Percentiles rank a stretch among this genome's conserved stretches.
Conservation (phyloP, 2,113 vertebrate species). For the Percopsis transmontana region DNA sequence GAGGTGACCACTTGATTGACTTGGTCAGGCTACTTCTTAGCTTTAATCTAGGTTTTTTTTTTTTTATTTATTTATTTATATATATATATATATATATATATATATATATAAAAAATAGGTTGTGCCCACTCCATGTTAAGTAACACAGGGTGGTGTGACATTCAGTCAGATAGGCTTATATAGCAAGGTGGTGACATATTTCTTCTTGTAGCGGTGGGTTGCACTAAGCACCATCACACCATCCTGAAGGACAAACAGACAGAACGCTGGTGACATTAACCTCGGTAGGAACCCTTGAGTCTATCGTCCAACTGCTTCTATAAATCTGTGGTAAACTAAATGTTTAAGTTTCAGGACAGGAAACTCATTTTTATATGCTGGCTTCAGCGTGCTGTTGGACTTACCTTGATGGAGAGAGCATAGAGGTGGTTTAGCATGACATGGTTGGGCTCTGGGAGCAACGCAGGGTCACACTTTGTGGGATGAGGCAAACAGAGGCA, state of each 20-base stretch:
- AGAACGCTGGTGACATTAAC: not conserved
- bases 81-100: not conserved
- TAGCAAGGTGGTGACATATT: constrained; percentile 92
- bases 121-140: constrained; percentile 43
- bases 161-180: constrained; percentile 80
- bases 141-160: constrained; percentile 2
- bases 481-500: constrained; percentile 13
- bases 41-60: not conserved
- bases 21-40: not conserved
- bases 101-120: constrained; percentile 26
- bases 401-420: constrained; percentile 96
- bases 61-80: not conserved
- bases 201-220: constrained; percentile 98
- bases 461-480: constrained; percentile 92
- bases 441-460: constrained; percentile 96
- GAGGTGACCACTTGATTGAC: not conserved
- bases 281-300: no score
- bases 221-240: constrained; percentile 97
- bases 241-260: constrained; percentile 75
- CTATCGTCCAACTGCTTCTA: no score
- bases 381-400: constrained; percentile 8
- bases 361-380: no score
- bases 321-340: no score
- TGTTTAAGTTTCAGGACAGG: no score
- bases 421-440: constrained; percentile 99